Evolutionary conservation across 92 coral and sea anemone genomes (phyloP).

Genomic region (Parazoanthus darwini): DNA sequence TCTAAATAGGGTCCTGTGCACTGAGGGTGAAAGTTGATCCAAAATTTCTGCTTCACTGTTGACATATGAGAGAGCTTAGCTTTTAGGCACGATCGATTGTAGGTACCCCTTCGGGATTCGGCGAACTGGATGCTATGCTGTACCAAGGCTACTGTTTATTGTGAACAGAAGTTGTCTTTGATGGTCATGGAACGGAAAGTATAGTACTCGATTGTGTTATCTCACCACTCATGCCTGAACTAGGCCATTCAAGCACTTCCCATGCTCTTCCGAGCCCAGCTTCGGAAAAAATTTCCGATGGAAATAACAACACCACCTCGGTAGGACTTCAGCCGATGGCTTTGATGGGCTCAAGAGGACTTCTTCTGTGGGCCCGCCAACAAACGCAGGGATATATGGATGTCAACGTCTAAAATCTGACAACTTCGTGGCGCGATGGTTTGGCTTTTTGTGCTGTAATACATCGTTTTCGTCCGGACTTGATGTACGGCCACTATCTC

Average conservation of each 20-base stretch:
- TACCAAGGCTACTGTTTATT: not conserved
- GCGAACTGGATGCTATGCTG: not conserved
- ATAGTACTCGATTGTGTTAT: not conserved
- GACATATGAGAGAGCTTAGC: conserved; percentile 46
- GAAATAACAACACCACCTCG: conserved; percentile 17
- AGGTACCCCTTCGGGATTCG: conserved; percentile 10
- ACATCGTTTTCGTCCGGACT: conserved; percentile 84
- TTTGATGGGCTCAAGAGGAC: conserved; percentile 64
- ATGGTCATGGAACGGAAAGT: conserved; percentile 22
- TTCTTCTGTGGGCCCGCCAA: conserved; percentile 89
- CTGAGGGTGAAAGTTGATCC: conserved; percentile 38
- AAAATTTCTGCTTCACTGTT: conserved; percentile 37
- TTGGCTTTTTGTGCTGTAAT: conserved; percentile 87
- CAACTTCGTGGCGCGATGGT: conserved; percentile 93
- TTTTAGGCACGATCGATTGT: conserved; percentile 9
- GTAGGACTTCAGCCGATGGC: conserved; percentile 34
- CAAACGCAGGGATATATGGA: conserved; percentile 80
- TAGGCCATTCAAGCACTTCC: conserved; percentile 26
- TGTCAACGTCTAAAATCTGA: conserved; percentile 72
- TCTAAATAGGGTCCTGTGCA: conserved; percentile 38
- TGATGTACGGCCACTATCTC: conserved; percentile 59
- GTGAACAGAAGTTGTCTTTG: conserved; percentile 35
- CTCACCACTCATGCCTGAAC: conserved; percentile 43
- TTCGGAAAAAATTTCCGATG: conserved; percentile 29
- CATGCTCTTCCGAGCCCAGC: conserved; percentile 32